Base-by-base conservation (phyloP, 2,113 vertebrate species). In the Marmota flaviventris region DNA sequence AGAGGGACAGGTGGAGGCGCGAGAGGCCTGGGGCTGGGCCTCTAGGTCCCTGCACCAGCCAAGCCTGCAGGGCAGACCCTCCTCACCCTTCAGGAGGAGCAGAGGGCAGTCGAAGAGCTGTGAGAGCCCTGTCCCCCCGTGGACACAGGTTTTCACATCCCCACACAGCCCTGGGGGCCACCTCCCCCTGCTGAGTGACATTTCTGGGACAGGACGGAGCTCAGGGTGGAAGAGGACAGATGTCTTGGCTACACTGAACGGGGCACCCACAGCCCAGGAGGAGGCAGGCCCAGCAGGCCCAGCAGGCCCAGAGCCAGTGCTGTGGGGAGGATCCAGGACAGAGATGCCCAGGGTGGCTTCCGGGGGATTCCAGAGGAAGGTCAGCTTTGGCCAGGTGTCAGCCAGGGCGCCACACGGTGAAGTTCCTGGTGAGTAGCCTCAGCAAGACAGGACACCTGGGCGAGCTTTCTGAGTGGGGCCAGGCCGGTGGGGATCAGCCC, bases 321-420 rank as follows among this genome's bases (percentile, higher is more conserved):
- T 24, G 17, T 0, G 4, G 53, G 1, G 8, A 12, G 39, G 1
- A 4, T 17, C 32, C 39, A 20, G 34, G 39, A 42, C 17, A 39
- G 37, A 42, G 37, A 10, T 8, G 8, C 78, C 34, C 4, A 14
- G 18, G 65, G 51, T 5, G 29, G 37, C 24, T 20, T 51, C 22
- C 2, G 7, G 63, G 75, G 24, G 53, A 6, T 8, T 48, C 42
- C 37, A 32, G 17, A n/a, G 24, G 39, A 85, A 25, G 29, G 27
- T 18, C 13, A 12, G 22, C 58, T 77, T 34, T 56, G 73, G 16
- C 12, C 12, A 25, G 48, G 34, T 4, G 39, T 42, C 2, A 48
- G 65, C 16, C n/a, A 48, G 51, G 32, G 13, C 37, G 20, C 37
- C 67, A 32, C 2, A 48, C 29, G 13, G 29, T n/a, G 4, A 72